A percentile compares a stretch with the other conserved stretches of the same genome.
phyloP scores from a whole-genome alignment of 2,113 vertebrate species.

The Cynocephalus volans region DNA sequence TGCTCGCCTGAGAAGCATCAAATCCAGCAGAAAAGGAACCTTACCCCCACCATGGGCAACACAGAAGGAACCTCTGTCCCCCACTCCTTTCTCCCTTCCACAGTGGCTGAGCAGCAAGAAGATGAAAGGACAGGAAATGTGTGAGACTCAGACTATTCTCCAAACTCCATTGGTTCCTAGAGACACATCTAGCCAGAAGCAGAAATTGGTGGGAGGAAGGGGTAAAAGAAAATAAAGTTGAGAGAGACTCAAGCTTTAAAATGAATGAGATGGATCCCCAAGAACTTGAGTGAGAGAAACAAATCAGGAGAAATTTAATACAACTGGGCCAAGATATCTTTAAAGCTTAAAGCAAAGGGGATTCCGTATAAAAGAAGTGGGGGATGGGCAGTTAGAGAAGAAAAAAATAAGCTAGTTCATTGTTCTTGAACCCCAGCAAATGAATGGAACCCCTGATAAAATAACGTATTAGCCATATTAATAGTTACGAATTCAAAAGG shows the following conservation, averaged over 20 bases:
- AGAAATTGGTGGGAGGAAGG: fast-evolving
- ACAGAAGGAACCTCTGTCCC: not conserved
- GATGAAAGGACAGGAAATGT: fast-evolving
- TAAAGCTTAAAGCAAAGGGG: not conserved
- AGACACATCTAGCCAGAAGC: not conserved
- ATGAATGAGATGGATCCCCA: not conserved
- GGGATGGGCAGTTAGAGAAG: not conserved
- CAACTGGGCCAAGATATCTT: not conserved
- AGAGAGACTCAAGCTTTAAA: not conserved
- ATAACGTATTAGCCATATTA: not conserved
- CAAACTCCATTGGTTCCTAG: fast-evolving
- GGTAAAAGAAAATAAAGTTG: not conserved
- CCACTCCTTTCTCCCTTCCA: too few species aligned
- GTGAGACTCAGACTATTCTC: not conserved
- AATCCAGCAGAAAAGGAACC: not conserved
- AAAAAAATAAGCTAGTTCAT: not conserved
- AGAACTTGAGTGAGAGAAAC: not conserved
- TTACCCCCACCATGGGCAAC: fast-evolving
- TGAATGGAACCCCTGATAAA: not conserved
- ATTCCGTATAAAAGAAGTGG: not conserved
- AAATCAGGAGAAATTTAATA: not conserved
- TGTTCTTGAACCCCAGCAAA: not conserved
- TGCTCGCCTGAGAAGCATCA: not conserved
- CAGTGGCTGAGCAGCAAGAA: not conserved
- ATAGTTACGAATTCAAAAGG: not conserved